These are phyloP conservation scores for Xenopus laevis DNA, from an alignment of 2,113 vertebrate species.

Conservation along the genomic window DNA sequence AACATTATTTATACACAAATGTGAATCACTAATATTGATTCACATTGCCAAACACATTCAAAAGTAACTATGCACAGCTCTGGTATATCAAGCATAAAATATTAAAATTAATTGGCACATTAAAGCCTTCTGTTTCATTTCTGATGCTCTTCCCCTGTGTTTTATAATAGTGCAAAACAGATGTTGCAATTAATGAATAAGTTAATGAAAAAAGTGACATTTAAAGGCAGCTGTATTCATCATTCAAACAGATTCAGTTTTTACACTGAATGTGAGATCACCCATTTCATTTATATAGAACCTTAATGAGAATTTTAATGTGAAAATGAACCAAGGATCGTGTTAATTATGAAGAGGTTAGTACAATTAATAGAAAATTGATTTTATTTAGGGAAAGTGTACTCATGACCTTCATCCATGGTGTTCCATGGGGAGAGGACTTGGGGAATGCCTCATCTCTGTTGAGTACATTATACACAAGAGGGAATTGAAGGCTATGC, in stretches of 20 bases:
- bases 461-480: too few species aligned
- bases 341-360: slow-evolving; percentile 33
- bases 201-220: slow-evolving; percentile 46
- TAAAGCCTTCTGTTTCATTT: slow-evolving; percentile 43
- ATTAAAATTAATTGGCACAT: slow-evolving; percentile 44
- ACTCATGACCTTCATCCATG: too few species aligned
- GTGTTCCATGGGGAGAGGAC: too few species aligned
- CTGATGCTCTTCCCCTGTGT: slow-evolving; percentile 36
- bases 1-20: slow-evolving; percentile 31
- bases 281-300: slow-evolving; percentile 26
- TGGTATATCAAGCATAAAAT: slow-evolving; percentile 41
- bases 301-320: slow-evolving; percentile 39
- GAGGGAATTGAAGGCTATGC: too few species aligned
- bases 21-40: slow-evolving; percentile 35
- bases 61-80: slow-evolving; percentile 21
- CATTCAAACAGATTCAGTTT: slow-evolving; percentile 26
- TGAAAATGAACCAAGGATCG: slow-evolving; percentile 13
- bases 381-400: slow-evolving; percentile 2
- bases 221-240: slow-evolving; percentile 40
- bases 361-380: slow-evolving; percentile 14
- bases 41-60: slow-evolving; percentile 5
- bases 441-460: too few species aligned
- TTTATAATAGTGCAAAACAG: slow-evolving; percentile 42
- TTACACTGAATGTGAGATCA: slow-evolving; percentile 31
- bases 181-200: slow-evolving; percentile 46